Percentiles rank a stretch among this genome's conserved stretches.
phyloP scores from a whole-genome alignment of 2,113 vertebrate species.

The Dicerorhinus sumatrensis region DNA sequence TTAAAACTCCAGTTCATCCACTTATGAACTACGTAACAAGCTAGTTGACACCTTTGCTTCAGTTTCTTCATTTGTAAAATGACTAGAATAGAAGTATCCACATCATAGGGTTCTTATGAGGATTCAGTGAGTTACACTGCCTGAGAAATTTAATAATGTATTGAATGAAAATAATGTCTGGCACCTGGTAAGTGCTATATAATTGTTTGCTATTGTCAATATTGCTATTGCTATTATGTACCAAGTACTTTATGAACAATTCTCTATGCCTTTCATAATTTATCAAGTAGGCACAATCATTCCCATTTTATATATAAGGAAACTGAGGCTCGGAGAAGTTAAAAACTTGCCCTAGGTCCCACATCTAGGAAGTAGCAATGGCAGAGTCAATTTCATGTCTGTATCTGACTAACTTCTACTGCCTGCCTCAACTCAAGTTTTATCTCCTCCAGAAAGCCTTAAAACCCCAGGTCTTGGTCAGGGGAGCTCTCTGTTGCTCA shows the following conservation, averaged over 20 bases:
- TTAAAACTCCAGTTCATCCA: neutral
- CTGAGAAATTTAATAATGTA: neutral
- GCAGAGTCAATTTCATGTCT: neutral
- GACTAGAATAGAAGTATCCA: neutral
- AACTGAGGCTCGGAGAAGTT: neutral
- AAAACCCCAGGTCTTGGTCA: neutral
- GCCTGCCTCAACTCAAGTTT: neutral
- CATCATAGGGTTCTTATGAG: neutral
- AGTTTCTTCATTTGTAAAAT: constrained; percentile 25
- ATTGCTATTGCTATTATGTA: neutral
- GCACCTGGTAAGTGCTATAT: neutral
- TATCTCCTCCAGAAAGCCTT: neutral
- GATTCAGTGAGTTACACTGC: neutral
- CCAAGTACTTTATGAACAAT: neutral
- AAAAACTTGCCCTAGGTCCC: neutral
- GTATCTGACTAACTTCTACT: neutral
- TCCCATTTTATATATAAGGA: neutral
- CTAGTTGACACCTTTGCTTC: neutral
- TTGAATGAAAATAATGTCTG: neutral
- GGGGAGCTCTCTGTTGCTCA: neutral
- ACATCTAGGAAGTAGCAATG: neutral
- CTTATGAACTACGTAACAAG: neutral
- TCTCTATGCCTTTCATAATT: neutral
- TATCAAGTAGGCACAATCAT: neutral
- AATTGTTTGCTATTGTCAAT: neutral